phyloP scores from a whole-genome alignment of 2,888 invertebrate species.

The Cerastoderma edule region DNA sequence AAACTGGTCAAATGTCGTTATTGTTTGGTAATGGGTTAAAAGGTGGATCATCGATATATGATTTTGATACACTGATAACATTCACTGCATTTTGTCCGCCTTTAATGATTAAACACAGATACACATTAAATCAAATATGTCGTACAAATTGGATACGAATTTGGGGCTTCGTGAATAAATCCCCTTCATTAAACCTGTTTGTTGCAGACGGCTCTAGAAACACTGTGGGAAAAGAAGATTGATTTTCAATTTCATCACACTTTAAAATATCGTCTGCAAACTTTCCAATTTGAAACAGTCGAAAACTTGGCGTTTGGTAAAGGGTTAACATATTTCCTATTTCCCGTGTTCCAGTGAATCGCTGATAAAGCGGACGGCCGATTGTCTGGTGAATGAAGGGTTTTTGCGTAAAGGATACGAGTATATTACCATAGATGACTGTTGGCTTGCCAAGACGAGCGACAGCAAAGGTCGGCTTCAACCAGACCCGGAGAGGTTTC shows the following conservation, averaged over 20 bases:
- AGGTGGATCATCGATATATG: background rate
- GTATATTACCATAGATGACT: conserved; percentile 88
- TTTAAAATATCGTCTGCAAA: background rate
- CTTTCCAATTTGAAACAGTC: background rate
- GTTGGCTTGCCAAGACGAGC: conserved; percentile 94
- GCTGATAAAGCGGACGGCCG: conserved; percentile 38
- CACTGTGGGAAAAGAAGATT: background rate
- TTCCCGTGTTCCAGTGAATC: conserved; percentile 35
- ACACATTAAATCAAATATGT: too few species aligned
- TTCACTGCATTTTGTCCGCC: too few species aligned
- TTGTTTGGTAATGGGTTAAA: background rate
- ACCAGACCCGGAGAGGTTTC: conserved; percentile 94
- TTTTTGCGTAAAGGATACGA: conserved; percentile 89
- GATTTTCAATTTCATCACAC: background rate
- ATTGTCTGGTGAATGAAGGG: conserved; percentile 34
- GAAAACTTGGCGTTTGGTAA: background rate
- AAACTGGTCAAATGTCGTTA: background rate
- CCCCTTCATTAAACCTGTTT: too few species aligned
- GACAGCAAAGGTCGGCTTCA: conserved; percentile 89
- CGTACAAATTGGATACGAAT: too few species aligned
- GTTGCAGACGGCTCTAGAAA: too few species aligned
- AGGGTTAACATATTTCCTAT: background rate
- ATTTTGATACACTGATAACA: background rate
- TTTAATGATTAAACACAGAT: too few species aligned
- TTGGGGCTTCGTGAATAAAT: too few species aligned